Evolutionary conservation across 2,888 invertebrate genomes (phyloP), one percentile per base, ranked within the genome.

Genomic region (Lordiphosa andalusiaca): DNA sequence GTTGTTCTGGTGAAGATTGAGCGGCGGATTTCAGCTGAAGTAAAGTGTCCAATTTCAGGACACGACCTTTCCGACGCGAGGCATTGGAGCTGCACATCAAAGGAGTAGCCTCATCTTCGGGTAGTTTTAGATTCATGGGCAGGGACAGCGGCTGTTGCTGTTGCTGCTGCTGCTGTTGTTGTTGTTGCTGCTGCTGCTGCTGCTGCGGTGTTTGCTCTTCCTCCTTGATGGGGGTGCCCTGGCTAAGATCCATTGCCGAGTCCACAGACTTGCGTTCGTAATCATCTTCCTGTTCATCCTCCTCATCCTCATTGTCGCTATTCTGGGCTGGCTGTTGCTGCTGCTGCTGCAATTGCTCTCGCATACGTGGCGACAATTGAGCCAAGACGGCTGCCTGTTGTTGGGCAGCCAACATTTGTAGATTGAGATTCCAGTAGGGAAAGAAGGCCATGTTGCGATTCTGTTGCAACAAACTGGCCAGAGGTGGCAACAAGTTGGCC

Each of bases 41-140:
- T 30, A 80, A 57, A 1, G 82, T 91, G 67, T 96, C 95, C 51
- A 97, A 89, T 78, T 96, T 96, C 77, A 93, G 93, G 0, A 97
- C 96, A 48, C 94, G 94, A 0, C 96, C 96, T 89, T 98, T 98
- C 72, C 98, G 93, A 19, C 96, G 75, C 0, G 78, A 68, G 86
- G 39, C 89, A 21, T 66, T 72, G 33, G 78, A 71, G 53, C 72
- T 76, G 61, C 77, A 82, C 49, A 84, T 82, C 30, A 85, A 51
- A 1, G 89, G 88, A 3, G 88, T 88, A 3, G 87, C 87, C 1
- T 85, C 82, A 3, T 85, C 84, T n/a, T 76, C 84, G 30, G 83
- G 51, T 66, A 84, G 48, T 65, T 88, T 88, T 2, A 87, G 67
- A 47, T 88, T 87, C 37, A 86, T 82, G 21, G 81, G 80, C 36